A percentile compares a stretch with the other conserved stretches of the same genome.
phyloP scores from a whole-genome alignment of 2,888 invertebrate species.

The Andricus curvator region DNA sequence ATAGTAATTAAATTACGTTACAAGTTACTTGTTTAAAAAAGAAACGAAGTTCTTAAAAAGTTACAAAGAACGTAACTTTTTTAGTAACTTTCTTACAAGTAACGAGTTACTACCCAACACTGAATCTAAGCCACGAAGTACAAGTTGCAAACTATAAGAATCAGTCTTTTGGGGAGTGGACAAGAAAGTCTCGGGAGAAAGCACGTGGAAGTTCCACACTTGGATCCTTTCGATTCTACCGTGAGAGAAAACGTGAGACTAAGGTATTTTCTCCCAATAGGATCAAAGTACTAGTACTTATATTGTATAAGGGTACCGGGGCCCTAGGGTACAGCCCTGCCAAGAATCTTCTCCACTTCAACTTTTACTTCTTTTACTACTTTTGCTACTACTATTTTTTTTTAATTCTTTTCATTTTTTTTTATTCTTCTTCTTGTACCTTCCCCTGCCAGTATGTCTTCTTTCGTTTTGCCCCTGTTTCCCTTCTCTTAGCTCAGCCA shows the following conservation, averaged over 20 bases:
- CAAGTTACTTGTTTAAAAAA: no score
- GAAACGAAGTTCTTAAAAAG: no score
- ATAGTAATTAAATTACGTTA: no score
- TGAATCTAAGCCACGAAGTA: background rate
- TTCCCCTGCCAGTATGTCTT: constrained; percentile 45
- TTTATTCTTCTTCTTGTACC: constrained; percentile 24
- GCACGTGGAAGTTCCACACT: constrained; percentile 63
- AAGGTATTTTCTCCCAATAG: constrained; percentile 11
- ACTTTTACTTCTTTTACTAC: constrained; percentile 41
- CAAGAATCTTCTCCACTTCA: constrained; percentile 38
- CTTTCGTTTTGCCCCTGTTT: constrained; percentile 53
- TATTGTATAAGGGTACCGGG: constrained; percentile 39
- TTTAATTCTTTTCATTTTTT: constrained; percentile 26
- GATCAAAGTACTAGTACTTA: constrained; percentile 10
- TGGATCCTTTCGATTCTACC: constrained; percentile 50
- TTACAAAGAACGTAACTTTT: no score
- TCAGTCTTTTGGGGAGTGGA: constrained; percentile 50
- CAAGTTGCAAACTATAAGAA: constrained; percentile 19
- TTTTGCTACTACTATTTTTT: constrained; percentile 37
- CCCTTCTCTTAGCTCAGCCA: constrained; percentile 31
- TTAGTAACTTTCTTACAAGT: no score
- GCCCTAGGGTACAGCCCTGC: constrained; percentile 49
- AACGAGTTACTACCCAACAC: no score
- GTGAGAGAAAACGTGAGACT: constrained; percentile 49
- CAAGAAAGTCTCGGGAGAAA: constrained; percentile 71